Evolutionary conservation across 2,888 invertebrate species (phyloP).

Genomic region (Chydorus sphaericus): DNA sequence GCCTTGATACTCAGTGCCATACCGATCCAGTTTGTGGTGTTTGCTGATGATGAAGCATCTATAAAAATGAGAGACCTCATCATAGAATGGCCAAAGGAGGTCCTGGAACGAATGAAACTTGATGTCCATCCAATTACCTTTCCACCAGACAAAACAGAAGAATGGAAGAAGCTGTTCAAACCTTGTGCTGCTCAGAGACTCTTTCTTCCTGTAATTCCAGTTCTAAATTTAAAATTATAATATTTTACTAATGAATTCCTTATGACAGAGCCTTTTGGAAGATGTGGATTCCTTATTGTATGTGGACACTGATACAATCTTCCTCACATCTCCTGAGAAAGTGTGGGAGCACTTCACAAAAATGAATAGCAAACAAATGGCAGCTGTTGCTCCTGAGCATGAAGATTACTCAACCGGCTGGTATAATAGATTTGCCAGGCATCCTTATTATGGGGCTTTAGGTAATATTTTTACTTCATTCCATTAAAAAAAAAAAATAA

Average conservation of each 20-base stretch:
- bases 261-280: constrained; percentile 54
- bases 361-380: constrained; percentile 75
- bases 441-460: constrained; percentile 79
- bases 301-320: constrained; percentile 81
- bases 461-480: constrained; percentile 41
- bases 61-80: constrained; percentile 52
- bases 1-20: constrained; percentile 54
- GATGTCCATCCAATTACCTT: constrained; percentile 61
- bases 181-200: constrained; percentile 87
- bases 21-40: constrained; percentile 56
- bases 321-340: constrained; percentile 64
- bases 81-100: constrained; percentile 44
- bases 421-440: constrained; percentile 90
- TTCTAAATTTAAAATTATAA: too few species aligned
- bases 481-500: too few species aligned
- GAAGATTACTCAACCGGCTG: constrained; percentile 86
- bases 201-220: constrained; percentile 67
- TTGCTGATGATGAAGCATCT: constrained; percentile 57
- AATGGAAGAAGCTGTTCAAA: constrained; percentile 81
- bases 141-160: constrained; percentile 52
- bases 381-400: constrained; percentile 74
- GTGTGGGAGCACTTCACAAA: constrained; percentile 66
- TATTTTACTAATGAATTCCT: constrained; percentile 14
- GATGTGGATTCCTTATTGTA: constrained; percentile 76
- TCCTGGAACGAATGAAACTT: constrained; percentile 51